Conservation (phyloP, 2,113 vertebrate species). For the Cryptotis parvus region DNA sequence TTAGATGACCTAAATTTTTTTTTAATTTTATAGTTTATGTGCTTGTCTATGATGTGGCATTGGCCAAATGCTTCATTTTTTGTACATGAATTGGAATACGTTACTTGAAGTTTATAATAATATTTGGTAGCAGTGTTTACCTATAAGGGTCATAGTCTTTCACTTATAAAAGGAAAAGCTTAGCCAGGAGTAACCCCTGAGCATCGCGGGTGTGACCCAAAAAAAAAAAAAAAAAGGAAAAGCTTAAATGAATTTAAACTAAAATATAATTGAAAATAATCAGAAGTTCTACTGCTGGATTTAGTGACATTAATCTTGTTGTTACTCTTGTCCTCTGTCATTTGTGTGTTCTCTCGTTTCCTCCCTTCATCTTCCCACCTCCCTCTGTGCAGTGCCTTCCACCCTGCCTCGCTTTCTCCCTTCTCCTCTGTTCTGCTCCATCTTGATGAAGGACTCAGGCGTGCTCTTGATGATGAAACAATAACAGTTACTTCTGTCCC, state of each 20-base stretch:
- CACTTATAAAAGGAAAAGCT: not conserved
- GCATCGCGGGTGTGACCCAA: no score
- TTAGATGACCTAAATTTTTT: no score
- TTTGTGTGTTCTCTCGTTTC: not conserved
- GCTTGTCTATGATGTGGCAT: not conserved
- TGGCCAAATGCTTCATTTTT: not conserved
- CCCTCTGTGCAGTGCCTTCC: not conserved
- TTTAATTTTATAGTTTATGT: not conserved
- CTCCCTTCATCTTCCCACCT: not conserved
- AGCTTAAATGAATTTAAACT: not conserved
- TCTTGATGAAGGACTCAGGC: not conserved
- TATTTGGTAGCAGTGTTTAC: not conserved
- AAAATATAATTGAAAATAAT: not conserved
- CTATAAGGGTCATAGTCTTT: not conserved
- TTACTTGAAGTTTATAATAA: slow-evolving; percentile 32
- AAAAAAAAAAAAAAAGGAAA: no score
- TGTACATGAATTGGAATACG: not conserved
- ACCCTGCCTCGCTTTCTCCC: not conserved
- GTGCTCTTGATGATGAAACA: not conserved
- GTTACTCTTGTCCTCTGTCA: not conserved
- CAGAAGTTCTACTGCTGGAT: not conserved
- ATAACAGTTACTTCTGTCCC: not conserved
- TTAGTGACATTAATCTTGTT: not conserved
- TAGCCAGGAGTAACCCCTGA: no score
- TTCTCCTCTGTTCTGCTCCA: not conserved